A percentile compares a stretch with the other conserved stretches of the same genome.
Conservation (phyloP, 2,797 vertebrate genomes). For the Leucoraja ocellata region DNA sequence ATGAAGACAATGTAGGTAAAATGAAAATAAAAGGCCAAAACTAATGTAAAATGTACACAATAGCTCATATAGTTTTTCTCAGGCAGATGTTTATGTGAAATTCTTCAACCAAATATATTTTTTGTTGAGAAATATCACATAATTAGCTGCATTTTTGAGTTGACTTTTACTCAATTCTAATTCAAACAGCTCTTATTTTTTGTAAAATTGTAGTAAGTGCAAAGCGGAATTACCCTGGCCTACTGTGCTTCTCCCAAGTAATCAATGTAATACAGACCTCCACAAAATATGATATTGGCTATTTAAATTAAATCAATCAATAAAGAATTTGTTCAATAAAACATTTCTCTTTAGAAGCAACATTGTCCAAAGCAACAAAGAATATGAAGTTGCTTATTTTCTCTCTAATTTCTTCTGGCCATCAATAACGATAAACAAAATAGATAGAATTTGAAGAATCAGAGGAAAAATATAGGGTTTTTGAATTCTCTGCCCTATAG, state of each 20-base stretch:
- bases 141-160: background rate
- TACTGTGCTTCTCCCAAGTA: background rate
- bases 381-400: background rate
- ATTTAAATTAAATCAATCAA: background rate
- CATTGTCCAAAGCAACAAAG: background rate
- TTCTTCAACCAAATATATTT: too few species aligned
- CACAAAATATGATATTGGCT: background rate
- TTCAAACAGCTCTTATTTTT: background rate
- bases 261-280: background rate
- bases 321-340: background rate
- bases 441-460: too few species aligned
- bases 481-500: too few species aligned
- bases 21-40: background rate
- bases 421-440: background rate
- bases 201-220: background rate
- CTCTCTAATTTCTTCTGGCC: background rate
- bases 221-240: background rate
- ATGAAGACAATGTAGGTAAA: background rate
- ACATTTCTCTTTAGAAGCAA: background rate
- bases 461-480: too few species aligned
- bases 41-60: background rate
- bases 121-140: background rate
- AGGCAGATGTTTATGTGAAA: background rate
- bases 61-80: background rate
- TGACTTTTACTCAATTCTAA: background rate